Percentiles rank a stretch among this genome's conserved stretches.
These are phyloP conservation scores for Syndactyla subalaris DNA, from an alignment of 2,797 vertebrate species.

Conservation along the genomic window DNA sequence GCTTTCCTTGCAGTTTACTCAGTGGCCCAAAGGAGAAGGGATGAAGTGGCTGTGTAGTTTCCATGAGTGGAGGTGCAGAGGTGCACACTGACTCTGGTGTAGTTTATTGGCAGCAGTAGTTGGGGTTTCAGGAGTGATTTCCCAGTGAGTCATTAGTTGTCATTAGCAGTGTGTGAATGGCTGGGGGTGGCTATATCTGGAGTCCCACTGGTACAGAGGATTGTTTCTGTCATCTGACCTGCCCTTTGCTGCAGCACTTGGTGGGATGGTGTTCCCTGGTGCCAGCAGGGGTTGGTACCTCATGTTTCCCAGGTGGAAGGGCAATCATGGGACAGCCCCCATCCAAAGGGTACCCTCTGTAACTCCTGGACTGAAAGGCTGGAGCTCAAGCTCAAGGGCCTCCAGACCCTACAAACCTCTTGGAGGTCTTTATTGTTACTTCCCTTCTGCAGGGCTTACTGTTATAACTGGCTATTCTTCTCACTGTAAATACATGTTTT, in stretches of 20 bases:
- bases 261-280: neutral
- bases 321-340: neutral
- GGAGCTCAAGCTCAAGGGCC: neutral
- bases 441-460: neutral
- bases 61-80: neutral
- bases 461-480: neutral
- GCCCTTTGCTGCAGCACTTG: neutral
- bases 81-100: neutral
- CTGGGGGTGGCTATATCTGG: neutral
- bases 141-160: neutral
- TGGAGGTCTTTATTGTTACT: neutral
- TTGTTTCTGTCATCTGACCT: neutral
- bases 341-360: neutral
- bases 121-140: neutral
- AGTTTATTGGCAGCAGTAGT: neutral
- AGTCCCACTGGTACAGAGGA: neutral
- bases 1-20: neutral
- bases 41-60: neutral
- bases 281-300: neutral
- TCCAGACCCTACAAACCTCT: neutral
- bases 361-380: neutral
- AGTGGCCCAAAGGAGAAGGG: neutral
- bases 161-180: neutral
- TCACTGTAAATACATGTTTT: neutral
- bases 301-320: neutral